Base-by-base conservation (phyloP, 2,113 vertebrate species). In the Mugil cephalus region DNA sequence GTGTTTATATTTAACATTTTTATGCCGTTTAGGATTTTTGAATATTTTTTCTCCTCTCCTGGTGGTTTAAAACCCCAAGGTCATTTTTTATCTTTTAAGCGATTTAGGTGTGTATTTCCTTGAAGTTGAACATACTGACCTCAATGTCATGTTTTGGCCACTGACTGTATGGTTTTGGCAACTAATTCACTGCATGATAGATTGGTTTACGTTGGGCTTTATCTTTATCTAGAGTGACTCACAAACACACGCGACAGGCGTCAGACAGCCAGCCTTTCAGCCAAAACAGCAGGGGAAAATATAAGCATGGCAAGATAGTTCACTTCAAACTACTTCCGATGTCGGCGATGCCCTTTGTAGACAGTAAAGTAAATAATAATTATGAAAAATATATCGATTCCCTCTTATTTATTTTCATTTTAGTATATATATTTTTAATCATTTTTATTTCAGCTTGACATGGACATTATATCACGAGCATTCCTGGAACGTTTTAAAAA, bases 141-240 rank as follows among this genome's bases (percentile, higher is more conserved):
- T 40, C 10, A 11, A 55, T 21, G 1, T 54, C 3, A 35, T 46
- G 10, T 42, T 47, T 36, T 48, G 12, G 15, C 34, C 7, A 3
- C 2, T 46, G n/a, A n/a, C n/a, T n/a, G n/a, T n/a, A n/a, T n/a
- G n/a, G n/a, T n/a, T n/a, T n/a, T 48, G 12, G 15, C 34, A 10
- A 3, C 2, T 46, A 7, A 55, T 10, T 55, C 36, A 15, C 13
- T 30, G 13, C n/a, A 6, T 0, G 17, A 35, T 42, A 10, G 14
- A 35, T 74, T 13, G 24, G 5, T 62, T 51, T 21, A 62, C 13
- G 42, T 66, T 50, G 50, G 6, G 62, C 19, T n/a, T 0, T n/a
- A 18, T 39, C 52, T 59, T 67, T 34, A 52, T 39, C 12, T 30
- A 30, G n/a, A 64, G 54, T 63, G 78, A 75, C 42, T 77, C 52